These are phyloP conservation scores for Suricata suricatta DNA, from an alignment of 2,113 vertebrate genomes.

Conservation along the genomic window DNA sequence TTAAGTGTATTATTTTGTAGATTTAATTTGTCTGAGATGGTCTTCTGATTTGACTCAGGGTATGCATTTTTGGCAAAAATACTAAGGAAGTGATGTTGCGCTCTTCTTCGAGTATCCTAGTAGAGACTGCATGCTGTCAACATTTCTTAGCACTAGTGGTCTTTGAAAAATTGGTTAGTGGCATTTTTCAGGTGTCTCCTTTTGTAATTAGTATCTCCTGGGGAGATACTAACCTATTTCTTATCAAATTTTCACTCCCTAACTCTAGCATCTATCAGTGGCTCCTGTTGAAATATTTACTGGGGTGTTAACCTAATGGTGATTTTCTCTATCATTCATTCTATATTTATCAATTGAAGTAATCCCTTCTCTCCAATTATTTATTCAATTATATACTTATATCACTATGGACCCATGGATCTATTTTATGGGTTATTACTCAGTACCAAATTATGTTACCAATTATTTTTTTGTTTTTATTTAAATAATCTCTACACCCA, in stretches of 20 bases:
- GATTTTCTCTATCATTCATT: not conserved
- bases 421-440: conserved; percentile 6
- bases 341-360: not conserved
- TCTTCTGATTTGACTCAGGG: not conserved
- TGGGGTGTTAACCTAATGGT: not conserved
- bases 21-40: not conserved
- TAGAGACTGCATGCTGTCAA: not conserved
- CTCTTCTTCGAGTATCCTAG: not conserved
- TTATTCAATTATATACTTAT: not conserved
- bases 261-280: not conserved
- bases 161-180: not conserved
- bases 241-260: not conserved
- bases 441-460: not conserved
- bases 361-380: not conserved
- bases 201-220: not conserved
- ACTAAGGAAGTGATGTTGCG: not conserved
- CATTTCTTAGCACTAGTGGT: not conserved
- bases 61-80: not conserved
- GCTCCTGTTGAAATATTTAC: not conserved
- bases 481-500: not conserved
- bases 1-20: not conserved
- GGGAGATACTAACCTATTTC: not conserved
- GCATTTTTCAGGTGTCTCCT: not conserved
- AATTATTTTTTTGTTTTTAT: not conserved
- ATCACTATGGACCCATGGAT: not conserved